A percentile compares a stretch with the other conserved stretches of the same genome.
Conservation (phyloP, 2,888 invertebrate genomes). For the Sipha maydis region DNA sequence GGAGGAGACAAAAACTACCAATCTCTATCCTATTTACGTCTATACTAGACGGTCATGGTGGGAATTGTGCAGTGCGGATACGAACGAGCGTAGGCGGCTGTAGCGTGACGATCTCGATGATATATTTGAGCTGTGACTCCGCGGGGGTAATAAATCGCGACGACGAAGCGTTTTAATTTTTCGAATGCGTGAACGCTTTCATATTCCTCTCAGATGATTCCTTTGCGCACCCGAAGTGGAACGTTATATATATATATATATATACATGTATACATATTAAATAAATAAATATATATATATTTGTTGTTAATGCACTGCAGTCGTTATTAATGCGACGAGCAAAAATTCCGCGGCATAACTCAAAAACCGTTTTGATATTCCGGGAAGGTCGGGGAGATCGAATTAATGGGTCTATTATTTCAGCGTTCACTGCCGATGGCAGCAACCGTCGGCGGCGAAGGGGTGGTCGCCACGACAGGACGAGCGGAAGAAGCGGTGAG, state of each 20-base stretch:
- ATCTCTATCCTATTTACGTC: neutral
- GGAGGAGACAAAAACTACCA: no score
- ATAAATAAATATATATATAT: neutral
- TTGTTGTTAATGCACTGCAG: neutral
- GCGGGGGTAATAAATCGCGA: constrained; percentile 19
- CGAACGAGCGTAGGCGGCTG: neutral
- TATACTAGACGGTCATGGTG: neutral
- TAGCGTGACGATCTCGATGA: neutral
- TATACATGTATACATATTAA: no score
- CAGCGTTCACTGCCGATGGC: constrained; percentile 57
- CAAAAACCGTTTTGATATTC: constrained; percentile 57
- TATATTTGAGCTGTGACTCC: neutral
- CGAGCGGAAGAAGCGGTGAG: neutral
- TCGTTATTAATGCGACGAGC: constrained; percentile 34
- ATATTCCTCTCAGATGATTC: constrained; percentile 17
- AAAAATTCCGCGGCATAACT: constrained; percentile 43
- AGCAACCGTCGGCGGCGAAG: neutral
- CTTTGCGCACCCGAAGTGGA: neutral
- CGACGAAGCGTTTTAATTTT: constrained; percentile 41
- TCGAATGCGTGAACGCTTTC: neutral
- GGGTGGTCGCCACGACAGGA: neutral
- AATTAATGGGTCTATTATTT: constrained; percentile 53
- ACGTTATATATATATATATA: neutral
- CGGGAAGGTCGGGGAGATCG: constrained; percentile 44
- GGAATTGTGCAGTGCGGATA: neutral